Base-by-base conservation (phyloP, 2,888 invertebrate genomes). In the Eristalis tenax region DNA sequence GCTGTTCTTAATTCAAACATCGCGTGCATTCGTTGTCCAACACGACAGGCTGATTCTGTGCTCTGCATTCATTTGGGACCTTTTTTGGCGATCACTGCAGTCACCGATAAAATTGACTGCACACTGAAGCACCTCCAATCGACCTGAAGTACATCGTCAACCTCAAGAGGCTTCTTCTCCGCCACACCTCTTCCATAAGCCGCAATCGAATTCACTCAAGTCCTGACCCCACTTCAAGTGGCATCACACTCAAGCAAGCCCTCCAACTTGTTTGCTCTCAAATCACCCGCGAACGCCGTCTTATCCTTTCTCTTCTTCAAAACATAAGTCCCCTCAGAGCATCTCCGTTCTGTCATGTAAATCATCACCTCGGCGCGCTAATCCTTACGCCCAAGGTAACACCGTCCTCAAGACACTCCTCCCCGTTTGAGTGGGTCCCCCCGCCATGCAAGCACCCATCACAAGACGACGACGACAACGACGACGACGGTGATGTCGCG, bases 401-500 rank as follows among this genome's bases (percentile, higher is more conserved):
- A 69, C 77, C 50, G 59, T 59, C 68, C 32, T 50, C 35, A 57
- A 69, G 59, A 64, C 78, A 70, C 70, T 78, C 70, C 50, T 63
- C 77, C 13, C 28, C 68, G 13, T 26, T 50, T 38, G 50, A 78
- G 78, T 38, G 70, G 56, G 18, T 32, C 61, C 28, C 35, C 23
- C 23, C 26, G 26, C 10, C 40, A 61, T 61, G 40, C 77, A 23
- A 38, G 38, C 38, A 4, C 57, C 18, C 32, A 18, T 50, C 23
- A 43, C 28, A 32, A 64, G 18, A 32, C 63, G 32, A 64, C 15
- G 18, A 3, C 23, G n/a, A n/a, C n/a, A n/a, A n/a, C 64, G 18
- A 71, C 23, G 69, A 15, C 43, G 43, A 43, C n/a, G 71, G 70
- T 56, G 73, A 66, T 70, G 76, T 87, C 78, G 86, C 78, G 82